Conservation (phyloP, 2,797 vertebrate species). For the Arnoldichthys spilopterus region DNA sequence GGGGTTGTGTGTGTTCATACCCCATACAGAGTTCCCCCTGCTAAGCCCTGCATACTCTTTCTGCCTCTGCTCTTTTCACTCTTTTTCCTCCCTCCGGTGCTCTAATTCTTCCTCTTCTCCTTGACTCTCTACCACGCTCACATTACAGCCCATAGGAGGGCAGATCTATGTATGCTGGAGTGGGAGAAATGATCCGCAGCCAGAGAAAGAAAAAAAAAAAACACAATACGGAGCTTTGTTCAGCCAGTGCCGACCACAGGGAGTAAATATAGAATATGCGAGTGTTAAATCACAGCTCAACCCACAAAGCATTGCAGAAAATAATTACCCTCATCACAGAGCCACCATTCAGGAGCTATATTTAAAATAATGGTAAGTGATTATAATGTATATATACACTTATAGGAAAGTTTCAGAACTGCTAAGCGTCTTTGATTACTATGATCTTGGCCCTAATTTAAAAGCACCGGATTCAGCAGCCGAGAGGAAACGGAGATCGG, state of each 20-base stretch:
- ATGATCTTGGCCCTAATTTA: slow-evolving; percentile 59
- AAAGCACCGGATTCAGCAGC: slow-evolving; percentile 48
- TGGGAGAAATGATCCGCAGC: slow-evolving; percentile 50
- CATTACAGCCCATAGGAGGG: background rate
- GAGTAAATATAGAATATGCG: slow-evolving; percentile 53
- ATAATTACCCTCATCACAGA: slow-evolving; percentile 63
- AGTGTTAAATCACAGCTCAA: slow-evolving; percentile 45
- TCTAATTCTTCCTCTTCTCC: slow-evolving; percentile 27
- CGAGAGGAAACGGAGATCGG: slow-evolving; percentile 49
- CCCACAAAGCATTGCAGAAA: slow-evolving; percentile 51
- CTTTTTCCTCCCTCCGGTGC: background rate
- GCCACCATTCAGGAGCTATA: slow-evolving; percentile 63
- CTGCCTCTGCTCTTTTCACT: background rate
- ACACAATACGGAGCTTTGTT: slow-evolving; percentile 35
- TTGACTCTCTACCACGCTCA: background rate
- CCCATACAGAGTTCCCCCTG: background rate
- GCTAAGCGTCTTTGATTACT: slow-evolving; percentile 61
- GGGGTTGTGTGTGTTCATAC: background rate
- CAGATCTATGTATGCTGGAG: slow-evolving; percentile 17
- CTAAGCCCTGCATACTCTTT: background rate
- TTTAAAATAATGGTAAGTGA: slow-evolving; percentile 73
- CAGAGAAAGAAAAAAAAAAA: slow-evolving; percentile 45
- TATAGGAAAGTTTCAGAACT: slow-evolving; percentile 53
- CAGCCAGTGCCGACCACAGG: slow-evolving; percentile 29
- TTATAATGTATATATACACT: slow-evolving; percentile 69